Evolutionary conservation across 35 echinoderm and acorn worm species (phyloP), one percentile per base, ranked within the genome.

Genomic region (Apostichopus japonicus): DNA sequence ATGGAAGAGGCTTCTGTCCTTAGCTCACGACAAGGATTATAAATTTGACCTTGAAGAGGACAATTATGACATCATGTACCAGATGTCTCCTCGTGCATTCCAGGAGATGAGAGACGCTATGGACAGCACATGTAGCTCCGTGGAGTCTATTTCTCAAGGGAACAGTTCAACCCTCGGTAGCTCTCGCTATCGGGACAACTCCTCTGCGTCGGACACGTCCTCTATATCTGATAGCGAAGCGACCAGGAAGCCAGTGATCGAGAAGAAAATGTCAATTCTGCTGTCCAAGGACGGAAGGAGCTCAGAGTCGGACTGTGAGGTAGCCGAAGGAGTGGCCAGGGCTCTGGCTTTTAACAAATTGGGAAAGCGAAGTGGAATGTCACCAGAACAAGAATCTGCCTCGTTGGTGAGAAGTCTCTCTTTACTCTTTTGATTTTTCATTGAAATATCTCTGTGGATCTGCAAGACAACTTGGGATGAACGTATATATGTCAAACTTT

Each of bases 71-170:
- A 79, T 91, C 17, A 79, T 91, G 52, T 78, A 56, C 23, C 10
- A 91, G 25, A 91, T 67, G 54, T 91, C 90, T 56, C 90, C 90
- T 10, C 71, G 90, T 77, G 90, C 90, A 11, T 91, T 91, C 72
- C 86, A 89, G 86, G 86, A 89, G 13, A 16, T 89, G 17, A 67
- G 86, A 54, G 86, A 89, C 72, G 86, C 5, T 44, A 16, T 65
- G 19, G 24, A 19, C 52, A 72, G 63, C 56, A 89, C 13, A 17
- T 84, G 81, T 13, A 84, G 55, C 17, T 62, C 81, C 2, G 14
- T n/a, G 14, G 86, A 89, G 17, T 89, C 86, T 23, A 23, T 89
- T 13, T 19, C 86, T 33, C 86, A 72, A 27, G 25, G 10, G 10
- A 89, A 51, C 24, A 6, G 54, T 23, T 67, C 25, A 53, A 53